Evolutionary conservation across 2,113 vertebrate genomes (phyloP).

Genomic region (Eleginops maclovinus): DNA sequence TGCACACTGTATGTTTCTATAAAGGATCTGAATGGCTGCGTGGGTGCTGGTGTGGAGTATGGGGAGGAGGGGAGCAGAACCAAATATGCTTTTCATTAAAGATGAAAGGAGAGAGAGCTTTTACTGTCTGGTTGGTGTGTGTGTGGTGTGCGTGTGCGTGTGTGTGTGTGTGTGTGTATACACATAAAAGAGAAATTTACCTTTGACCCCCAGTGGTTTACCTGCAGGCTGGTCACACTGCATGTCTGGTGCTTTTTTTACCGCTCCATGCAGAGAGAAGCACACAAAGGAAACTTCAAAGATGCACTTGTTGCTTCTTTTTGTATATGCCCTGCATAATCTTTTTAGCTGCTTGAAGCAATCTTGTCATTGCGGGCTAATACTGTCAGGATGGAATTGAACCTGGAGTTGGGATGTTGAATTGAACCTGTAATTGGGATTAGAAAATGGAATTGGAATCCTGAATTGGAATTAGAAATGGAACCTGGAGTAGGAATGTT

Average conservation of each 20-base stretch:
- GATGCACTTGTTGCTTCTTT: neutral
- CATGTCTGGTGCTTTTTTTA: slow-evolving; percentile 3
- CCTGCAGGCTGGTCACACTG: slow-evolving; percentile 39
- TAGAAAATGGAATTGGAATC: no score
- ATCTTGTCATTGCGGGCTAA: neutral
- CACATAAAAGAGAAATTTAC: slow-evolving; percentile 51
- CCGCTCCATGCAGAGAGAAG: neutral
- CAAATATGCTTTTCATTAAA: slow-evolving; percentile 79
- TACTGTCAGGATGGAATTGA: no score
- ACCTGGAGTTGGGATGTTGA: no score
- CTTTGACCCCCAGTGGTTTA: slow-evolving; percentile 43
- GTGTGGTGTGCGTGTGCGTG: slow-evolving; percentile 35
- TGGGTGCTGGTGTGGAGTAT: slow-evolving; percentile 48
- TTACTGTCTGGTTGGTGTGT: slow-evolving; percentile 54
- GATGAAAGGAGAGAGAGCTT: slow-evolving; percentile 71
- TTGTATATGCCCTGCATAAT: neutral
- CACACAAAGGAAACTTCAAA: neutral
- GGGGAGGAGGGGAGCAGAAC: slow-evolving; percentile 24
- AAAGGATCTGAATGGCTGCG: slow-evolving; percentile 62
- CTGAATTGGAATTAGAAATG: no score
- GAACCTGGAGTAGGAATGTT: no score
- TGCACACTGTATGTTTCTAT: slow-evolving; percentile 59
- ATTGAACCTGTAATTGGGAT: no score
- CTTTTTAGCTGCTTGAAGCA: neutral
- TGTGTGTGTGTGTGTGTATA: slow-evolving; percentile 18